Percentiles rank a stretch among this genome's conserved stretches.
Conservation (phyloP, 2,888 invertebrate genomes). For the Rhingia rostrata region DNA sequence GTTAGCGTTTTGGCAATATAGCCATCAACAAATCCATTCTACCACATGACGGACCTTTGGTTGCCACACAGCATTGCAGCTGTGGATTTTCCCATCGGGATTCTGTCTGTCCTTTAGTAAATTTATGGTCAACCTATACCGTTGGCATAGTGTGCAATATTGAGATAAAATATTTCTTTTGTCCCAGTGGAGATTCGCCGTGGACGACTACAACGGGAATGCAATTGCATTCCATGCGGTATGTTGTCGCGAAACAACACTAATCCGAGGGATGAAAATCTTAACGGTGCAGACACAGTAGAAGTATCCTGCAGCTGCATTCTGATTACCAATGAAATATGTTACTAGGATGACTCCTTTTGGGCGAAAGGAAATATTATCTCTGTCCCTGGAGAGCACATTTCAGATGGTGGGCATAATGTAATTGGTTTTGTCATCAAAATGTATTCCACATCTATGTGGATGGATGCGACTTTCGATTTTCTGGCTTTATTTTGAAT, state of each 20-base stretch:
- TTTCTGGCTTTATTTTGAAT: background rate
- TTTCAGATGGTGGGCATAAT: no score
- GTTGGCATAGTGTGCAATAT: background rate
- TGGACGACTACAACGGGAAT: no score
- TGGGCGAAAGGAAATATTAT: background rate
- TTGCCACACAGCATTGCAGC: conserved; percentile 6
- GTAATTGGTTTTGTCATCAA: background rate
- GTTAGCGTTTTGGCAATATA: background rate
- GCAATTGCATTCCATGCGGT: background rate
- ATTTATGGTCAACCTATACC: conserved; percentile 1
- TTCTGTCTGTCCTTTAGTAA: background rate
- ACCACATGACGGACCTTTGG: background rate
- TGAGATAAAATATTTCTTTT: conserved; percentile 1
- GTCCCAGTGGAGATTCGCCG: background rate
- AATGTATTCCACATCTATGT: background rate
- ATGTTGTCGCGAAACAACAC: background rate
- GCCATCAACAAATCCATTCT: conserved; percentile 9
- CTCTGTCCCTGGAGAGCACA: background rate
- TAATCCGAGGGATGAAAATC: conserved; percentile 1
- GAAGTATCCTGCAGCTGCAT: background rate
- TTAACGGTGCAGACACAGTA: background rate
- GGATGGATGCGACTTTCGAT: no score
- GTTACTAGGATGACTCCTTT: background rate
- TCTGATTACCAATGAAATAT: background rate
- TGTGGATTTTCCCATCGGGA: conserved; percentile 1